A percentile compares a stretch with the other conserved stretches of the same genome.
Conservation (phyloP, 2,888 invertebrate genomes). For the Ennomos fuscantarius region DNA sequence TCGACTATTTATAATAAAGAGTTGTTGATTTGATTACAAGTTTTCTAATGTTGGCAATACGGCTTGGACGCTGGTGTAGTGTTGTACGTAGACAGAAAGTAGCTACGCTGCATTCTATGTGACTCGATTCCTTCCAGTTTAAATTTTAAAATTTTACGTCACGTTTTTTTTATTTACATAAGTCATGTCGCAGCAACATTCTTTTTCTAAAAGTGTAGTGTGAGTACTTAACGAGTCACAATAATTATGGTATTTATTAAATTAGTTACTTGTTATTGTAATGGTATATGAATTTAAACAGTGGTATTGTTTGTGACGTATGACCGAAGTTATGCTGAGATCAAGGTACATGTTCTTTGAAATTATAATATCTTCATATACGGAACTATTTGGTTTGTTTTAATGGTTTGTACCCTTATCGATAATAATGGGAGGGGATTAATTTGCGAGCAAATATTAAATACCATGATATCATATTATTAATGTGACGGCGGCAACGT, state of each 20-base stretch:
- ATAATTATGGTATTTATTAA: conserved; percentile 72
- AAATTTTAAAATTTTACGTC: conserved; percentile 38
- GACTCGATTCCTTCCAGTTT: conserved; percentile 49
- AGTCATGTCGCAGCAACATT: conserved; percentile 60
- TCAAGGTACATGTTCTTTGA: conserved; percentile 81
- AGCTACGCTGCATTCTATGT: conserved; percentile 48
- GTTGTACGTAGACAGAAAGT: conserved; percentile 73
- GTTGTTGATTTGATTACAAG: conserved; percentile 59
- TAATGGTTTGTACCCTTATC: conserved; percentile 34
- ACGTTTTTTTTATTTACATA: conserved; percentile 34
- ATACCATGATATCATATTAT: too few species aligned
- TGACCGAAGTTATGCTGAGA: conserved; percentile 79
- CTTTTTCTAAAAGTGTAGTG: conserved; percentile 75
- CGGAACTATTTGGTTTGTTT: conserved; percentile 65
- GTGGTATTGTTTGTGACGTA: conserved; percentile 81
- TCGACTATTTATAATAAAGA: conserved; percentile 44
- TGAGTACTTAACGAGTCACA: conserved; percentile 71
- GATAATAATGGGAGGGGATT: neutral
- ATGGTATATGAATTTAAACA: conserved; percentile 67
- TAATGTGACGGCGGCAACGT: too few species aligned
- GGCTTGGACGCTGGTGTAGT: conserved; percentile 33
- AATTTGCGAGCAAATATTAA: too few species aligned
- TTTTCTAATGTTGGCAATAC: conserved; percentile 66
- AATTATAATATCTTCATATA: conserved; percentile 85
- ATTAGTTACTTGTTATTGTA: conserved; percentile 83